Conservation (phyloP, 2,888 invertebrate species). For the Ptilodon capucinus region DNA sequence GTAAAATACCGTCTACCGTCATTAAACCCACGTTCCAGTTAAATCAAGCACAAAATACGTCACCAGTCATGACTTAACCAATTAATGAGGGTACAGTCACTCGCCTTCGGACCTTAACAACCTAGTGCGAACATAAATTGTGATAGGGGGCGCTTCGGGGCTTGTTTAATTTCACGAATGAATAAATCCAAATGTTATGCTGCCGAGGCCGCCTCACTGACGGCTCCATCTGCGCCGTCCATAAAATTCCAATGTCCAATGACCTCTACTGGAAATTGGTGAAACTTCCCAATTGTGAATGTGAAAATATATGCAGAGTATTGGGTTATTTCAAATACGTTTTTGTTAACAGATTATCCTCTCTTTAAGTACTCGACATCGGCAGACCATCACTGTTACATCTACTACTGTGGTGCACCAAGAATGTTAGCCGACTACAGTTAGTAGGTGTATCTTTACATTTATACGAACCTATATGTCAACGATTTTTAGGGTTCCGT, state of each 20-base stretch:
- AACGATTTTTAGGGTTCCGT: too few relatives aligned
- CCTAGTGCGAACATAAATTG: conserved; percentile 80
- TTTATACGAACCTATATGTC: too few relatives aligned
- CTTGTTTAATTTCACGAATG: conserved; percentile 81
- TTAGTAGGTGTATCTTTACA: too few relatives aligned
- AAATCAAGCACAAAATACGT: conserved; percentile 54
- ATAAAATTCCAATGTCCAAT: conserved; percentile 58
- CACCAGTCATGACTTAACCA: conserved; percentile 53
- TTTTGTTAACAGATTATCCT: too few relatives aligned
- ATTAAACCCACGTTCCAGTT: conserved; percentile 21
- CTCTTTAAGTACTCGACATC: too few relatives aligned
- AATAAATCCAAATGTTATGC: conserved; percentile 79
- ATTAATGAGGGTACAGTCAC: conserved; percentile 69
- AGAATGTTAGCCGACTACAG: too few relatives aligned
- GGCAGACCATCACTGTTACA: too few relatives aligned
- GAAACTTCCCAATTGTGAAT: not conserved
- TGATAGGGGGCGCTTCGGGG: conserved; percentile 71
- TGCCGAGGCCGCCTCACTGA: conserved; percentile 49
- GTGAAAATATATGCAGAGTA: not conserved
- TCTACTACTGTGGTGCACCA: too few relatives aligned
- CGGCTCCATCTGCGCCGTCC: conserved; percentile 59
- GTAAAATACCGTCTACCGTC: conserved; percentile 14
- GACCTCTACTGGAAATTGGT: conserved; percentile 33
- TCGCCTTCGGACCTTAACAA: conserved; percentile 63
- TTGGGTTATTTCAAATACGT: not conserved